These are phyloP conservation scores for Premnoplex brunnescens DNA, from an alignment of 2,797 vertebrate species.

Conservation along the genomic window DNA sequence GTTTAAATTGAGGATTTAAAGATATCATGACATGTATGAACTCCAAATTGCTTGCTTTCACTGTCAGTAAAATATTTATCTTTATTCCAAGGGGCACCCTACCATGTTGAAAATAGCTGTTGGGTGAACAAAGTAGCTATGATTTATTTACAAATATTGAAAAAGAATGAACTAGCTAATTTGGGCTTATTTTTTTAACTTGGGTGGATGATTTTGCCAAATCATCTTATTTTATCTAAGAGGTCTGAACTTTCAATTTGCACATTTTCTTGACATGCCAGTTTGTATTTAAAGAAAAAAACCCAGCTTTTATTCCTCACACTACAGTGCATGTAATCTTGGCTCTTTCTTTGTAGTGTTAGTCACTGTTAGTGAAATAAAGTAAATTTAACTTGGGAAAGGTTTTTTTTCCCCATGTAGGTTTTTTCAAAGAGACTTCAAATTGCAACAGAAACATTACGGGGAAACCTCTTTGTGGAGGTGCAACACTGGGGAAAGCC, in stretches of 20 bases:
- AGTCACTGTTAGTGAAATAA: not conserved
- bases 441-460: not conserved
- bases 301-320: not conserved
- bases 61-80: slow-evolving; percentile 37
- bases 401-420: not conserved
- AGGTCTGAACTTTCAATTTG: slow-evolving; percentile 30
- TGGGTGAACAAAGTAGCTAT: slow-evolving; percentile 25
- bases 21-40: not conserved
- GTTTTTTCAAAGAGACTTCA: slow-evolving; percentile 15
- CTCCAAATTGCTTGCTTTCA: slow-evolving; percentile 20
- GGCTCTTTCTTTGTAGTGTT: not conserved
- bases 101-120: not conserved
- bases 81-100: not conserved
- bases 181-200: slow-evolving; percentile 1
- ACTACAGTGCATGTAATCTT: not conserved
- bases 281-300: not conserved
- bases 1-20: slow-evolving; percentile 25
- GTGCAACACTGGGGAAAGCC: not conserved
- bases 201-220: slow-evolving; percentile 24
- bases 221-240: slow-evolving; percentile 41
- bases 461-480: not conserved
- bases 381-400: slow-evolving; percentile 44
- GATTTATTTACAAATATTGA: slow-evolving; percentile 30
- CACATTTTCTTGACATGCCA: not conserved
- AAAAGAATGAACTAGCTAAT: not conserved